These are phyloP conservation scores for Calameuta filiformis DNA, from an alignment of 2,888 invertebrate species.

Conservation along the genomic window DNA sequence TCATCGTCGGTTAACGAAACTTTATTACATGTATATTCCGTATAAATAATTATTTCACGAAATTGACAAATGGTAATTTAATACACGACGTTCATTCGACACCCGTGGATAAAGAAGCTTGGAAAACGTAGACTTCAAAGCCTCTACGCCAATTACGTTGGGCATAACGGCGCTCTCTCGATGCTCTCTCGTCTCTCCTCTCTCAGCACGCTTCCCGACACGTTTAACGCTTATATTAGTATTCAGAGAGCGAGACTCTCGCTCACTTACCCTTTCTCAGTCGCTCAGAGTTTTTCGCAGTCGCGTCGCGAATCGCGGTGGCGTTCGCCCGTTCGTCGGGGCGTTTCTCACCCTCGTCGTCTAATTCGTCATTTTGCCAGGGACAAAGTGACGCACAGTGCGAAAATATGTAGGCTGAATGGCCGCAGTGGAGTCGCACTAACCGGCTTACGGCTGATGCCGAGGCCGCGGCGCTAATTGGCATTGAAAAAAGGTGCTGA, in stretches of 20 bases:
- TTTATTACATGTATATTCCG: no score
- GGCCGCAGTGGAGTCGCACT: conserved; percentile 24
- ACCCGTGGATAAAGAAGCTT: conserved; percentile 40
- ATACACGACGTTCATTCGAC: conserved; percentile 47
- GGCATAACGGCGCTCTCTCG: conserved; percentile 6
- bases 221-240: conserved; percentile 37
- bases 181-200: background rate
- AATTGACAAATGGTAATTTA: conserved; percentile 51
- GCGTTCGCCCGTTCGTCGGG: conserved; percentile 22
- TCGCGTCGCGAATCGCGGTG: conserved; percentile 16
- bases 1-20: no score
- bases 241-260: conserved; percentile 31
- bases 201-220: conserved; percentile 15
- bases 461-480: conserved; percentile 52
- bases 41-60: conserved; percentile 5
- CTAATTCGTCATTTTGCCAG: conserved; percentile 32
- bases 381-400: conserved; percentile 30
- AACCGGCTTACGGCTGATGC: conserved; percentile 27
- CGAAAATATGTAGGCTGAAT: conserved; percentile 28
- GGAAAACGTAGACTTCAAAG: conserved; percentile 54
- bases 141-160: conserved; percentile 53
- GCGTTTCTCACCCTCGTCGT: conserved; percentile 12
- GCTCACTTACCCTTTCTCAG: conserved; percentile 16
- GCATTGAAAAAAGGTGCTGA: conserved; percentile 61
- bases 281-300: conserved; percentile 7